Conservation (phyloP, 2,113 vertebrate genomes). For the Acrocephalus arundinaceus region DNA sequence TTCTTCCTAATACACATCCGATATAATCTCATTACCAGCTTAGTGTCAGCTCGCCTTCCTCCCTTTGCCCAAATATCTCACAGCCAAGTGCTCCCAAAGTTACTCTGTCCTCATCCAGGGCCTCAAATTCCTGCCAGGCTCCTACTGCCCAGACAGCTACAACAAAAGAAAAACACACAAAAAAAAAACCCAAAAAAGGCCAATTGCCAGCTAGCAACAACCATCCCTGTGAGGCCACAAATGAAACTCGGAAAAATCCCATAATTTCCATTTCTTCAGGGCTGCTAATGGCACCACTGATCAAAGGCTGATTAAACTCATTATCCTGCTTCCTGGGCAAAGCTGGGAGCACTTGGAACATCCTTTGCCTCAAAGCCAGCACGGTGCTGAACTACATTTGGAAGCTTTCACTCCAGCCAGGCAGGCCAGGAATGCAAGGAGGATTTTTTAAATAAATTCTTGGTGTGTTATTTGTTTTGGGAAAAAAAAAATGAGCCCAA, state of each 20-base stretch:
- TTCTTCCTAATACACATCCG: neutral
- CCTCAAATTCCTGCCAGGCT: neutral
- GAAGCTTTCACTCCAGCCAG: neutral
- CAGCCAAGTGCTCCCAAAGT: neutral
- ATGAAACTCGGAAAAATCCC: neutral
- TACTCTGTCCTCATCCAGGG: neutral
- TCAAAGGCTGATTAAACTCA: conserved; percentile 29
- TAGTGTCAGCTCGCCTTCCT: neutral
- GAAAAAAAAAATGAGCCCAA: neutral
- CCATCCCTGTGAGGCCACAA: neutral
- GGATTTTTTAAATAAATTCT: neutral
- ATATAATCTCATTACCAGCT: neutral
- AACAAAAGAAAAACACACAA: neutral
- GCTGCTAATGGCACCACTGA: neutral
- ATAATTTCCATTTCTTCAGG: neutral
- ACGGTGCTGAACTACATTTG: neutral
- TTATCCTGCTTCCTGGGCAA: neutral
- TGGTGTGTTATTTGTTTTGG: neutral
- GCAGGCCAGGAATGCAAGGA: neutral
- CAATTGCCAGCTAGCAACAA: neutral
- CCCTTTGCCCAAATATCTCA: neutral
- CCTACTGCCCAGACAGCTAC: neutral
- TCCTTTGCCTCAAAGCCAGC: neutral
- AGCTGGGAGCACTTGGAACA: neutral
- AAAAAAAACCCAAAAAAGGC: too few relatives aligned